These are phyloP conservation scores for Clunio marinus DNA, from an alignment of 2,888 invertebrate genomes.

Conservation along the genomic window DNA sequence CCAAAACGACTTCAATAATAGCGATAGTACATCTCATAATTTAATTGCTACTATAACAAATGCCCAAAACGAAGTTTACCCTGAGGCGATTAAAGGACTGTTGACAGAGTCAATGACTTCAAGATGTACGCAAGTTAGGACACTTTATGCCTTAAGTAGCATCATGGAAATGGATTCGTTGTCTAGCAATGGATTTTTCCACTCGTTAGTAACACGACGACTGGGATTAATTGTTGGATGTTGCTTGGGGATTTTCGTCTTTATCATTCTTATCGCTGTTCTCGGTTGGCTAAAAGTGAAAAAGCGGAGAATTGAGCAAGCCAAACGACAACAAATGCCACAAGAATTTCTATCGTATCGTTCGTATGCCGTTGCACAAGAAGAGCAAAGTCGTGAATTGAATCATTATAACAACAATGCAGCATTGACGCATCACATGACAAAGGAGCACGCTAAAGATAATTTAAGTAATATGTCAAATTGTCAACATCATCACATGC, in stretches of 20 bases:
- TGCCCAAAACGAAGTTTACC: slow-evolving; percentile 59
- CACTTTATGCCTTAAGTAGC: slow-evolving; percentile 66
- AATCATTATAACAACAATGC: slow-evolving; percentile 20
- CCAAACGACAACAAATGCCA: slow-evolving; percentile 67
- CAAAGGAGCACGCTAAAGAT: slow-evolving; percentile 7
- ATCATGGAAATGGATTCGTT: slow-evolving; percentile 55
- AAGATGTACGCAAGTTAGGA: slow-evolving; percentile 71
- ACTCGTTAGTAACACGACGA: slow-evolving; percentile 73
- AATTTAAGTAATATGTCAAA: slow-evolving; percentile 12
- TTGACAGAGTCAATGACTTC: slow-evolving; percentile 68
- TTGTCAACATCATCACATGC: slow-evolving; percentile 38
- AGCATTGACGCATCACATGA: not conserved
- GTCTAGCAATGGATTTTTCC: slow-evolving; percentile 65
- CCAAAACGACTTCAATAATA: slow-evolving; percentile 37
- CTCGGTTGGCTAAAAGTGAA: slow-evolving; percentile 80
- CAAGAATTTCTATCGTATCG: slow-evolving; percentile 78
- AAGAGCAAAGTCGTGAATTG: slow-evolving; percentile 49
- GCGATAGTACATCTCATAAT: not conserved
- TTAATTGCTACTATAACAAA: slow-evolving; percentile 43
- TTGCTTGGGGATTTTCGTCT: slow-evolving; percentile 80
- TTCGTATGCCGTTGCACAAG: slow-evolving; percentile 66
- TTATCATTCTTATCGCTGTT: slow-evolving; percentile 77
- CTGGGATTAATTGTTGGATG: slow-evolving; percentile 82
- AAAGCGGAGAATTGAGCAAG: slow-evolving; percentile 67
- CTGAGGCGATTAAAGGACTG: slow-evolving; percentile 55